Evolutionary conservation across 2,113 vertebrate genomes (phyloP).

Genomic region (Todiramphus saurophagus): DNA sequence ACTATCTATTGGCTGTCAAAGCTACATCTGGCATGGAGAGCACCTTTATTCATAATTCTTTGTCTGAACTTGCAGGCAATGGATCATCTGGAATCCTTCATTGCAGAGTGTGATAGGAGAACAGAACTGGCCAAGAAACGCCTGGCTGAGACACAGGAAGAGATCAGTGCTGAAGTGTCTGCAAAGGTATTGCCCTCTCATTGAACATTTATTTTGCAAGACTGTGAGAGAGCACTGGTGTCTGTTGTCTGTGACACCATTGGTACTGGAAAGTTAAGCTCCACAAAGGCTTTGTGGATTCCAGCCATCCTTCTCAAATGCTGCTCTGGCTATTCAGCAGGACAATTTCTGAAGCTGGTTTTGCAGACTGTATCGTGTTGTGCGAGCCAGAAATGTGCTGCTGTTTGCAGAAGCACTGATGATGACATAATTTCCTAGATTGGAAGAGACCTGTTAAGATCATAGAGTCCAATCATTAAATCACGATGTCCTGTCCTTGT

Average conservation of each 20-base stretch:
- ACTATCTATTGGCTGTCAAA: neutral
- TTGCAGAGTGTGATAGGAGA: conserved; percentile 95
- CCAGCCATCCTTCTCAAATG: neutral
- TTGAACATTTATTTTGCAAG: neutral
- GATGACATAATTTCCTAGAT: too few relatives aligned
- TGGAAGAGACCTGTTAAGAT: too few relatives aligned
- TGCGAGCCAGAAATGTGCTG: neutral
- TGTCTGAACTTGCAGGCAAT: conserved; percentile 82
- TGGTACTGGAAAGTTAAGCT: neutral
- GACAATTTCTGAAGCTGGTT: neutral
- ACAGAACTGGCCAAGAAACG: conserved; percentile 98
- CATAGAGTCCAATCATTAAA: too few relatives aligned
- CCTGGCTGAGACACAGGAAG: conserved; percentile 96
- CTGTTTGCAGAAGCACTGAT: neutral
- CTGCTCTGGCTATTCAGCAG: neutral
- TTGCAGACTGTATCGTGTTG: neutral
- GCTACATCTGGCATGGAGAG: neutral
- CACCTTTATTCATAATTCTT: neutral
- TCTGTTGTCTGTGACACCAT: neutral
- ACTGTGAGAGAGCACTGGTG: neutral
- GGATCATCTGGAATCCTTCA: conserved; percentile 97
- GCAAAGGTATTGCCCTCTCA: conserved; percentile 83
- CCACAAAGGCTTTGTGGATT: neutral
- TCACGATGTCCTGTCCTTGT: neutral
- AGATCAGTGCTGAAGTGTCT: conserved; percentile 97